Evolutionary conservation across 2,113 vertebrate genomes (phyloP).

Genomic region (Gnathonemus echidnorhynchus): DNA sequence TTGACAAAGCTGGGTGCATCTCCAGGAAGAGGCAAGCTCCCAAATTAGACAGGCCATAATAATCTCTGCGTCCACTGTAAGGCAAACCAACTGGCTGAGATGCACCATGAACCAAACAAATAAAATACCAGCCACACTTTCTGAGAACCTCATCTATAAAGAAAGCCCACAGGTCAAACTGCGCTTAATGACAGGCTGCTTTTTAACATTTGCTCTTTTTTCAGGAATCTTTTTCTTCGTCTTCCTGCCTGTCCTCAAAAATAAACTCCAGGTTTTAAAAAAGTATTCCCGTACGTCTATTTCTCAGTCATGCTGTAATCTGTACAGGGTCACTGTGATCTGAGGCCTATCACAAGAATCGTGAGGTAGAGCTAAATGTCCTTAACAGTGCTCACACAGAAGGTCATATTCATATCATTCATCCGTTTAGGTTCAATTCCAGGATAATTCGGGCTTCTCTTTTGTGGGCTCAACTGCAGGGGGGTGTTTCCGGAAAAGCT

Average conservation of each 20-base stretch:
- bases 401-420: neutral
- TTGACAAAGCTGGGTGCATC: neutral
- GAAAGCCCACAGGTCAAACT: neutral
- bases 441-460: neutral
- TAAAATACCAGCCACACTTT: neutral
- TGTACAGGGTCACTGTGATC: neutral
- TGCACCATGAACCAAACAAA: neutral
- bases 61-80: neutral
- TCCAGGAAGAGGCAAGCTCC: neutral
- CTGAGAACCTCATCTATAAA: neutral
- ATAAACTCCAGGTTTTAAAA: neutral
- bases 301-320: neutral
- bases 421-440: neutral
- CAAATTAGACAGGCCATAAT: neutral
- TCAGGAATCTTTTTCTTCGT: neutral
- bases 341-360: neutral
- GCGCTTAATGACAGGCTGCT: neutral
- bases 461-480: neutral
- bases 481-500: neutral
- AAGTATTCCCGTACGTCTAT: neutral
- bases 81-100: neutral
- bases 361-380: neutral
- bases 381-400: neutral
- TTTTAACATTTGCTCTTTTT: neutral
- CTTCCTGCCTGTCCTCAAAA: neutral